Evolutionary conservation across 2,888 invertebrate genomes (phyloP), one percentile per base, ranked within the genome.

Genomic region (Aspidiotus destructor): DNA sequence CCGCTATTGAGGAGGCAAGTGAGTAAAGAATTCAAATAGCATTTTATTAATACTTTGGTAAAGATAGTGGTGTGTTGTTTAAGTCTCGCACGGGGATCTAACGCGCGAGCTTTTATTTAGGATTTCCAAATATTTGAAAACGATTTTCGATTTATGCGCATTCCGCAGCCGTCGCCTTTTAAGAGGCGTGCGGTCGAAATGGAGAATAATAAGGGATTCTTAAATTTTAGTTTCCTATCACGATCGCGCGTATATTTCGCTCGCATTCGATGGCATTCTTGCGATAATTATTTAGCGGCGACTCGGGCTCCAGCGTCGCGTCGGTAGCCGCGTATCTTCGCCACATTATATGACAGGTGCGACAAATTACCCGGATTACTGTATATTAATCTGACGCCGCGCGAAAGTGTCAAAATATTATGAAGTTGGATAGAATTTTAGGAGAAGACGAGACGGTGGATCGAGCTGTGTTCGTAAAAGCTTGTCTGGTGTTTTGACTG

Each of bases 1-100:
- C 13, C 16, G 16, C 62, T 13, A 13, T 48, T 6, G 48, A 48
- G 48, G n/a, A 48, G n/a, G 48, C 11, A n/a, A 13, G n/a, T 48
- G n/a, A n/a, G 48, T 48, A 48, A 62, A 52, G 53, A 62, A 52
- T 62, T 62, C 48, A 28, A 52, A 62, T 17, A 62, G 62, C 62
- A 52, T 62, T 62, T 28, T 62, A 62, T 62, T 62, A 62, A 62
- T 62, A 62, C 40, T 17, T 42, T 7, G 6, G n/a, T 5, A 8
- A 15, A 15, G 11, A 41, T 41, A 44, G 15, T 52, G 62, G 48
- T 6, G 48, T n/a, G 48, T 48, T 48, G 11, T 48, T 48, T n/a
- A n/a, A n/a, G 2, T 48, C 10, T 48, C n/a, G 48, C n/a, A 48
- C 48, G 48, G 48, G 11, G 48, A 48, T 11, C n/a, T 11, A 11